Evolutionary conservation across 2,888 invertebrate species (phyloP), one percentile per base, ranked within the genome.

Genomic region (Chelonus formosanus): DNA sequence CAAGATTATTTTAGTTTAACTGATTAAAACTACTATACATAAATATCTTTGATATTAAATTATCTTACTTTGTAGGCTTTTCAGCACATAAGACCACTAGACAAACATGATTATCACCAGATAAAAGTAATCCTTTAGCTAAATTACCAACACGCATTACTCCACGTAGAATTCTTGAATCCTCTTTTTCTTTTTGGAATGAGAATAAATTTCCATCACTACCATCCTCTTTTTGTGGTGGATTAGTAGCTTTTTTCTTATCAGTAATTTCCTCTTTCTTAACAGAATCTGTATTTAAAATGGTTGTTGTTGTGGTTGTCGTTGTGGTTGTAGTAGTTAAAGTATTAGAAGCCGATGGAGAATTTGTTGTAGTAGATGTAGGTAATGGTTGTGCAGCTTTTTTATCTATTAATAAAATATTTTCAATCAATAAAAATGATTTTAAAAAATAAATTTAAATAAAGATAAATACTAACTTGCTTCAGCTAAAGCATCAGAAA

Each of bases 91-190:
- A 87, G 63, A 98, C 96, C 45, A 98, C 98, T 70, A 98, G 88
- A 75, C 96, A 92, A 65, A 98, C 96, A 79, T 90, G 90, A 70
- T 90, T 90, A 86, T 98, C 98, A 4, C 96, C 96, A 72, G 92
- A 91, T 34, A 98, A 88, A 78, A 98, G 87, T 69, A 98, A 89
- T 48, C 96, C 95, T 82, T 95, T 95, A 57, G 95, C 94, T 62
- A 96, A 86, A 80, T 94, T 92, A 62, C 97, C 97, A 54, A 98
- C 97, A 71, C 98, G 91, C 96, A 98, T 97, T 36, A 98, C 97
- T 67, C 98, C 98, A 84, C 97, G 95, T 54, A 98, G 87, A 73
- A 94, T 90, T 69, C 97, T 90, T 1, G 82, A 77, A 66, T 86
- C 87, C 71, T 89, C 89, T 73, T 89, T 90, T 76, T 91, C 88